Evolutionary conservation across 2,113 vertebrate species (phyloP).

Genomic region (Verasper variegatus): DNA sequence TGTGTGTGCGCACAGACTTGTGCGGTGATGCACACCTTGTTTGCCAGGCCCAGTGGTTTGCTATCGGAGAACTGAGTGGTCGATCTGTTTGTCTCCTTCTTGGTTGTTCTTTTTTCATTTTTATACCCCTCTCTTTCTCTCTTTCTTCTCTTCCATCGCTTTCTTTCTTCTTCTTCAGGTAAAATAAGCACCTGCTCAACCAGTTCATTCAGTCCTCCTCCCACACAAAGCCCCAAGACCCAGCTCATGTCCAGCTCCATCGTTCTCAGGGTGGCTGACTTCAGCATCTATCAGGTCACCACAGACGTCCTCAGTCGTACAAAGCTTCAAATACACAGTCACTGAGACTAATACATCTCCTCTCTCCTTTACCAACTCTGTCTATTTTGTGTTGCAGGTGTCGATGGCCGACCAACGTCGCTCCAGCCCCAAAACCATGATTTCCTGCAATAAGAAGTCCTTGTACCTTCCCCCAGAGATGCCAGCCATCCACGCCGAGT

Average conservation of each 20-base stretch:
- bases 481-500: conserved; percentile 96
- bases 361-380: not conserved
- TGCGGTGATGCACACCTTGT: conserved; percentile 74
- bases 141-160: not conserved
- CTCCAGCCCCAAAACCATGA: conserved; percentile 94
- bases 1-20: conserved; percentile 76
- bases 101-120: conserved; percentile 16
- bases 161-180: conserved; percentile 58
- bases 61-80: conserved; percentile 7
- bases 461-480: conserved; percentile 98
- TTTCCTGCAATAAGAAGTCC: conserved; percentile 98
- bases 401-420: conserved; percentile 96
- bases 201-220: conserved; percentile 80
- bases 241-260: conserved; percentile 97
- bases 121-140: not conserved
- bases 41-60: conserved; percentile 31
- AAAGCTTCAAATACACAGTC: not conserved
- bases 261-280: conserved; percentile 96
- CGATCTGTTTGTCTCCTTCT: conserved; percentile 17
- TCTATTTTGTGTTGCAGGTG: conserved; percentile 80
- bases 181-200: conserved; percentile 83
- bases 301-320: not conserved
- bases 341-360: not conserved
- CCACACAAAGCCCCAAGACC: conserved; percentile 85
- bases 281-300: conserved; percentile 96